A percentile compares a stretch with the other conserved stretches of the same genome.
Evolutionary conservation across 2,113 vertebrate genomes (phyloP).

Genomic region (Psammodynastes pulverulentus): DNA sequence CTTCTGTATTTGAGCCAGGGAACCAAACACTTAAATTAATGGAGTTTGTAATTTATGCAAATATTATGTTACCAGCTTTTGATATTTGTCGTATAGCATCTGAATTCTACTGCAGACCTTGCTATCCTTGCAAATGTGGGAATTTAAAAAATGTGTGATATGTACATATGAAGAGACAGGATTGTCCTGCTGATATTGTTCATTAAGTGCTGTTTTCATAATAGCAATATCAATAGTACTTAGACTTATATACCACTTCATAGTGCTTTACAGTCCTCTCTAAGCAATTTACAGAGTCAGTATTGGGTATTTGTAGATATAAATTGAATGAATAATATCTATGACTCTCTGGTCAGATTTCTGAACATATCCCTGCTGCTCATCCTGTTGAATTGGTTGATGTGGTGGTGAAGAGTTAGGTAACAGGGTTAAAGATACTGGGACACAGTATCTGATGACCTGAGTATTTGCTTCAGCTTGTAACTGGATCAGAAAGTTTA

Average conservation of each 20-base stretch:
- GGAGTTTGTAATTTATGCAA: neutral
- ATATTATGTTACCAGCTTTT: neutral
- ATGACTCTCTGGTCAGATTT: neutral
- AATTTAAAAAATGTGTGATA: neutral
- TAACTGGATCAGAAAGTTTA: neutral
- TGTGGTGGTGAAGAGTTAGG: neutral
- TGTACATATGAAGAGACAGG: neutral
- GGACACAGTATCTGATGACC: neutral
- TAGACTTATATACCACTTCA: too few species aligned
- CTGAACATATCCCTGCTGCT: neutral
- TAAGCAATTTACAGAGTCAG: too few species aligned
- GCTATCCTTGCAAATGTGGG: neutral
- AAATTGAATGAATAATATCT: neutral
- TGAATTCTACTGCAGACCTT: neutral
- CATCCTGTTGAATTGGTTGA: neutral
- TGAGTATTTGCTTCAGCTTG: neutral
- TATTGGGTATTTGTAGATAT: neutral
- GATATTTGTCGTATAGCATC: neutral
- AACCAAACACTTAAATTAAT: neutral
- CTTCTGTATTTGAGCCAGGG: neutral
- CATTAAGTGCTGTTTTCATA: neutral
- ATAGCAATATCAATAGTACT: too few species aligned
- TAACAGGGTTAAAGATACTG: neutral
- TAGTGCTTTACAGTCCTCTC: too few species aligned
- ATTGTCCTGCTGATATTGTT: neutral